A percentile compares a stretch with the other conserved stretches of the same genome.
Conservation (phyloP, 2,797 vertebrate genomes). For the Gymnoscopelus microlampas region DNA sequence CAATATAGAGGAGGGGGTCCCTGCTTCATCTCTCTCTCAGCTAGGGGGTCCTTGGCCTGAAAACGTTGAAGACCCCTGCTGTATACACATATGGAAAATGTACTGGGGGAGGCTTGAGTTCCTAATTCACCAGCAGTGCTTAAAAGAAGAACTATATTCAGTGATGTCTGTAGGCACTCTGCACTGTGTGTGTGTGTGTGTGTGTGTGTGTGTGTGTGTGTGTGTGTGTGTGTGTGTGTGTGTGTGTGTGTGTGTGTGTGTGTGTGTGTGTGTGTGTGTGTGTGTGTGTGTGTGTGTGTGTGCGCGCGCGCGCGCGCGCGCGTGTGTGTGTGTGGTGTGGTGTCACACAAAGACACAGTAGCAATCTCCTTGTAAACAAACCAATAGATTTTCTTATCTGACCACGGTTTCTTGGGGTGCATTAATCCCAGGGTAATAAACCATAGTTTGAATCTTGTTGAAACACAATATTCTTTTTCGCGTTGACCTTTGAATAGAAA, state of each 20-base stretch:
- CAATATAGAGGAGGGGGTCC: too few species aligned
- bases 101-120: too few species aligned
- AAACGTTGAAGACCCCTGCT: too few species aligned
- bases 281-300: too few species aligned
- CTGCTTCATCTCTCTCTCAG: too few species aligned
- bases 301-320: too few species aligned
- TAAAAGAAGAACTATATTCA: not conserved
- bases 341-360: slow-evolving; percentile 20
- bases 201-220: too few species aligned
- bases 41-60: too few species aligned
- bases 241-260: too few species aligned
- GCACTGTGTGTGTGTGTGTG: not conserved
- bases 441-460: slow-evolving; percentile 34
- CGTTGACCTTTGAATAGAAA: slow-evolving; percentile 63
- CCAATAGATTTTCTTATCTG: slow-evolving; percentile 33
- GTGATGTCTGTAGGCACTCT: not conserved
- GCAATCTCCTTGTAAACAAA: slow-evolving; percentile 18
- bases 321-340: not conserved
- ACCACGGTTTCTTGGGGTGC: slow-evolving; percentile 10
- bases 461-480: slow-evolving; percentile 53
- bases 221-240: too few species aligned
- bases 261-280: too few species aligned
- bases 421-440: slow-evolving; percentile 38
- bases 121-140: not conserved
- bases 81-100: not conserved